A percentile compares a stretch with the other conserved stretches of the same genome.
These are phyloP conservation scores for Apotomis turbidana DNA, from an alignment of 2,888 invertebrate species.

Conservation along the genomic window DNA sequence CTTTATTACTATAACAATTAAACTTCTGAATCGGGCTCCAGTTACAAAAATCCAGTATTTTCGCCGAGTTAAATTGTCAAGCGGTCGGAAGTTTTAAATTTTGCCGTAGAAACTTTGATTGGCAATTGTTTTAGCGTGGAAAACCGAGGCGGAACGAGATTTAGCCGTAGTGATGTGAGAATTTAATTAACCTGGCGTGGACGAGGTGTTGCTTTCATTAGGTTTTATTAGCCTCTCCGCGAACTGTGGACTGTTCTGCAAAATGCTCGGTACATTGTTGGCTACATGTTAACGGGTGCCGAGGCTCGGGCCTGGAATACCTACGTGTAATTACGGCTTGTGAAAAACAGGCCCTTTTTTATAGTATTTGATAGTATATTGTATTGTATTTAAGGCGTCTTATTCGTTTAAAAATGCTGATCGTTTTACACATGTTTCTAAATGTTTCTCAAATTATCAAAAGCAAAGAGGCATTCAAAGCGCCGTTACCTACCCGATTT, in stretches of 20 bases:
- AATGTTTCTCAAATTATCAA: too few relatives aligned
- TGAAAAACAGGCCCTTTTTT: not conserved
- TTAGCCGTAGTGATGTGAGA: conserved; percentile 57
- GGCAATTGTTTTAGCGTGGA: conserved; percentile 41
- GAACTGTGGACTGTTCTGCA: conserved; percentile 37
- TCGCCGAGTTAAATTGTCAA: not conserved
- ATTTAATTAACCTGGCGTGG: conserved; percentile 66
- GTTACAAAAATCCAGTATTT: not conserved
- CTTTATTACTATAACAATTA: too few relatives aligned
- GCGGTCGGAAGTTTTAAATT: not conserved
- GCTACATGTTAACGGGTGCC: conserved; percentile 16
- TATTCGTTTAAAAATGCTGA: too few relatives aligned
- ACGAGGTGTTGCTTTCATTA: conserved; percentile 51
- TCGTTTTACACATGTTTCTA: too few relatives aligned
- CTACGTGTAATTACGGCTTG: conserved; percentile 8
- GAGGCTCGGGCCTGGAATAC: conserved; percentile 2
- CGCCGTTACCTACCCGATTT: too few relatives aligned
- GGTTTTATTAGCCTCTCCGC: conserved; percentile 58
- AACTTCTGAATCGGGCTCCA: not conserved
- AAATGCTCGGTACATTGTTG: conserved; percentile 18
- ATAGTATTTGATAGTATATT: too few relatives aligned
- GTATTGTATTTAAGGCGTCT: too few relatives aligned
- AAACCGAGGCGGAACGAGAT: conserved; percentile 42
- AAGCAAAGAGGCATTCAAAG: too few relatives aligned
- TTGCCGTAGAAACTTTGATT: conserved; percentile 42